A percentile compares a stretch with the other conserved stretches of the same genome.
Conservation (phyloP, 2,113 vertebrate species). For the Dasyornis broadbenti region DNA sequence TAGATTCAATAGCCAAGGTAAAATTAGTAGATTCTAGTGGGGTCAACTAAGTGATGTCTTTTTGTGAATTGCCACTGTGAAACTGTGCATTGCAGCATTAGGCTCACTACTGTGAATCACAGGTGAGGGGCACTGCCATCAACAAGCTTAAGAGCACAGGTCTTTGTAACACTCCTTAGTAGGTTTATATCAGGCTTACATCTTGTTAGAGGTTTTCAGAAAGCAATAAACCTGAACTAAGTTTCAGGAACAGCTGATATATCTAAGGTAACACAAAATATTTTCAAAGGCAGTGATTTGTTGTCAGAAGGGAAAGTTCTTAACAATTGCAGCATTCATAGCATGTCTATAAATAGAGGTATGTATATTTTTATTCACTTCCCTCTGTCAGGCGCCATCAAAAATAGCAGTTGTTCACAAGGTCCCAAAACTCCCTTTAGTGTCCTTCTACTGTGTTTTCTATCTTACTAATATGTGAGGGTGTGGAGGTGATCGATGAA, state of each 20-base stretch:
- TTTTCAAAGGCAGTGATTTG: not conserved
- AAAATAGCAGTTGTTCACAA: not conserved
- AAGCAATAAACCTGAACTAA: not conserved
- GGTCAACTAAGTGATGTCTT: not conserved
- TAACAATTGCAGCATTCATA: not conserved
- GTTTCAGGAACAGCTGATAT: not conserved
- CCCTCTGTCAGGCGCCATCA: not conserved
- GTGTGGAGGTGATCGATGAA: not conserved
- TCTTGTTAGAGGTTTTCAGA: not conserved
- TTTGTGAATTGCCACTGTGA: not conserved
- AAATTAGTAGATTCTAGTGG: not conserved
- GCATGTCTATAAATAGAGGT: not conserved
- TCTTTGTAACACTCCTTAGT: not conserved
- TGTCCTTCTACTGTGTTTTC: not conserved
- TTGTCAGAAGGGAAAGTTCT: not conserved
- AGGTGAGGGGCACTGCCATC: not conserved
- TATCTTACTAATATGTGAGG: not conserved
- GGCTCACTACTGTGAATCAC: not conserved
- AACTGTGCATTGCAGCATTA: not conserved
- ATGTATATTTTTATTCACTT: not conserved
- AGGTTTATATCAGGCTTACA: not conserved
- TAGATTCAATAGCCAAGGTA: not conserved
- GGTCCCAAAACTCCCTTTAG: not conserved
- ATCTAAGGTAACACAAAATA: not conserved
- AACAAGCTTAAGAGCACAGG: not conserved